Evolutionary conservation across 2,888 invertebrate genomes (phyloP), one percentile per base, ranked within the genome.

Genomic region (Acleris cristana): DNA sequence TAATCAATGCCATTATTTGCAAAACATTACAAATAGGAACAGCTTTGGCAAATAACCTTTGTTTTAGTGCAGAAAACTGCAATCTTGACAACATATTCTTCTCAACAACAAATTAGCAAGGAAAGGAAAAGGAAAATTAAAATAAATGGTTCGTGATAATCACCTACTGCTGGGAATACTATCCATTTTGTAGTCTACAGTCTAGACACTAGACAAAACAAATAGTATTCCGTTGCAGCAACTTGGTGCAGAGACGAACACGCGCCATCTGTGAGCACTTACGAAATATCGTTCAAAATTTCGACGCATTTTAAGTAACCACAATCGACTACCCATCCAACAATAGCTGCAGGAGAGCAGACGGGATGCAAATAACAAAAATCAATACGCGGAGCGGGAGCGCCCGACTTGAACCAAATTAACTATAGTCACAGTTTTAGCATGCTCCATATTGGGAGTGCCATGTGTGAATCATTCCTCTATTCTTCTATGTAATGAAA

Each of bases 321-420:
- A 77, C 74, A 85, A 87, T 85, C 83, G 81, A 82, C 81, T 82
- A 83, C 81, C 79, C 80, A 78, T 82, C 83, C 81, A 86, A 91
- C 88, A 91, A 91, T 90, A 87, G 88, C 85, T 81, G 78, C 85
- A 83, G 83, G 81, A 79, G 83, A 82, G 85, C 89, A 90, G 90
- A 89, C 90, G 84, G 84, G 90, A 90, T 90, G 90, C 88, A 92
- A 91, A 92, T 92, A 92, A 90, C 90, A 87, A 90, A 91, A 92
- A 92, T 92, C 92, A 87, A 92, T 92, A 92, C 85, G 73, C 71
- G 74, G 80, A 84, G 81, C 84, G 84, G 78, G 79, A 84, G 84
- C 83, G 78, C 78, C 80, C 83, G 84, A 88, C 88, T 82, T 87
- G 86, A 84, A 86, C 87, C 81, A 88, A 89, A 89, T 88, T 88